Percentiles rank a stretch among this genome's conserved stretches.
phyloP scores from a whole-genome alignment of 2,113 vertebrate species.

The Cacatua alba region DNA sequence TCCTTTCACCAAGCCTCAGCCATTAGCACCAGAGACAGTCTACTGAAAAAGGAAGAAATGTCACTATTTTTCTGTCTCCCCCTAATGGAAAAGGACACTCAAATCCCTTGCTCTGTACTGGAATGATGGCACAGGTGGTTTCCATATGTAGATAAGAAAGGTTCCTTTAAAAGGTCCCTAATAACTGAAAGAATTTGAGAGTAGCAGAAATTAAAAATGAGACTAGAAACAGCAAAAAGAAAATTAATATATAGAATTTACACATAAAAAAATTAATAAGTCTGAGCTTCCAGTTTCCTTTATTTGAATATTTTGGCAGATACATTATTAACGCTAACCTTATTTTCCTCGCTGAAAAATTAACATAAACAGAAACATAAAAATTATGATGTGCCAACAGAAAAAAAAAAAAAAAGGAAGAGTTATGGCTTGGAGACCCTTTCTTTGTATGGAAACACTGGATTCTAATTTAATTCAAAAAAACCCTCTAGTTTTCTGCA shows the following conservation, averaged over 20 bases:
- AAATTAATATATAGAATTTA: slow-evolving; percentile 29
- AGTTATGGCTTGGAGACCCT: neutral
- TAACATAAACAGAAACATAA: slow-evolving; percentile 33
- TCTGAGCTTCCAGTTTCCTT: neutral
- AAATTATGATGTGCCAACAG: neutral
- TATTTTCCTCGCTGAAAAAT: slow-evolving; percentile 66
- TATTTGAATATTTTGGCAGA: slow-evolving; percentile 47
- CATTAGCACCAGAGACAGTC: neutral
- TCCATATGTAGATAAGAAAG: neutral
- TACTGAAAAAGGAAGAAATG: neutral
- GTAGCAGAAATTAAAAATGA: neutral
- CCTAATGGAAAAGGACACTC: neutral
- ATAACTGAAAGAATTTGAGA: neutral
- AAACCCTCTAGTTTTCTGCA: slow-evolving; percentile 7
- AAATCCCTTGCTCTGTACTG: neutral
- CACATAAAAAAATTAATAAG: slow-evolving; percentile 50
- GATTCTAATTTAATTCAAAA: slow-evolving; percentile 65
- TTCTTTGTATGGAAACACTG: slow-evolving; percentile 19
- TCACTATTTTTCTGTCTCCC: neutral
- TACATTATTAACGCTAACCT: slow-evolving; percentile 56
- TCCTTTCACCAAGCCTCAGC: neutral
- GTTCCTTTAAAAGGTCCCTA: neutral
- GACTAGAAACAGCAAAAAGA: neutral
- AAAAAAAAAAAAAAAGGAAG: neutral
- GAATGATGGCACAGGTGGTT: neutral